Conservation (phyloP, 2,113 vertebrate species). For the Oxygymnocypris stewartii region DNA sequence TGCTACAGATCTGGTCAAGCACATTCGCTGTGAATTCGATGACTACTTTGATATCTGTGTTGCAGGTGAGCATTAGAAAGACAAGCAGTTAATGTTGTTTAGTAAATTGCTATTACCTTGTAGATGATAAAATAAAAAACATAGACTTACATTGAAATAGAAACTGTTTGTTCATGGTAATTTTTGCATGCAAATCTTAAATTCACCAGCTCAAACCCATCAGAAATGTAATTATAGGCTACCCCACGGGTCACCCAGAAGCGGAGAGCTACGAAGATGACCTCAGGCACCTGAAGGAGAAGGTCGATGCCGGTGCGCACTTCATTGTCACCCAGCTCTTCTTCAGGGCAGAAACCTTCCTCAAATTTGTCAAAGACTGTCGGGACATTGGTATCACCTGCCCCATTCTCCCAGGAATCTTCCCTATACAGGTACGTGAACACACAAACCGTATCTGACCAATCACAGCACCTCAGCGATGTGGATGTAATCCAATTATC, state of each 20-base stretch:
- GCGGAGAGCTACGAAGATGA: constrained; percentile 85
- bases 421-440: constrained; percentile 88
- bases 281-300: constrained; percentile 86
- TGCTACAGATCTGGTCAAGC: constrained; percentile 89
- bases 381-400: constrained; percentile 87
- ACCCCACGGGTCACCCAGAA: constrained; percentile 93
- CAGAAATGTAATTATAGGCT: constrained; percentile 73
- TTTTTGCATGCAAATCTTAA: not conserved
- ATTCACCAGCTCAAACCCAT: not conserved
- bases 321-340: constrained; percentile 95
- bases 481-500: not conserved
- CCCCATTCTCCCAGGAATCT: constrained; percentile 94
- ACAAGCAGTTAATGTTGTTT: not conserved
- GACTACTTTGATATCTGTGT: constrained; percentile 98
- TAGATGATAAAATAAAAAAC: not conserved
- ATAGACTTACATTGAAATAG: not conserved
- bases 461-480: not conserved
- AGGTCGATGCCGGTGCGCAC: constrained; percentile 89
- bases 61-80: constrained; percentile 79
- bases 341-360: constrained; percentile 85
- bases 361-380: constrained; percentile 88
- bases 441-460: not conserved
- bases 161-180: not conserved
- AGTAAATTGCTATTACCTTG: not conserved
- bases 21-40: constrained; percentile 91